These are phyloP conservation scores for Halesus radiatus DNA, from an alignment of 1,140 invertebrate species.

Conservation along the genomic window DNA sequence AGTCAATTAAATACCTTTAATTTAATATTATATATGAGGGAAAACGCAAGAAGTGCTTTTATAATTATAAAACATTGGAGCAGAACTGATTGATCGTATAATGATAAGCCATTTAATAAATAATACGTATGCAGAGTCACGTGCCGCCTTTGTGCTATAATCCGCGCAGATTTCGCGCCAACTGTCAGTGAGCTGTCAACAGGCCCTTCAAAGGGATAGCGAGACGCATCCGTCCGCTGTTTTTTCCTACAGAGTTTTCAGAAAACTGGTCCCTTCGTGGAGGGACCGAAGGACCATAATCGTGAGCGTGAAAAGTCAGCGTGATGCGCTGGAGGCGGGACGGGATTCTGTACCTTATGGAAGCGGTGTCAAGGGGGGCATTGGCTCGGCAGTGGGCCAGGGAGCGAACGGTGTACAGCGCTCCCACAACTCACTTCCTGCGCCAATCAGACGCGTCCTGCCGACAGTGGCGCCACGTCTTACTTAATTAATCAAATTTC, in stretches of 20 bases:
- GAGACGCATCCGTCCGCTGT: background rate
- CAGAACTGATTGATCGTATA: background rate
- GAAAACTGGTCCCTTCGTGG: background rate
- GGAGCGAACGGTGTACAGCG: conserved; percentile 17
- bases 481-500: background rate
- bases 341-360: conserved; percentile 20
- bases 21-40: too few species aligned
- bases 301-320: background rate
- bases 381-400: background rate
- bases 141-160: background rate
- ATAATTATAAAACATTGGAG: too few species aligned
- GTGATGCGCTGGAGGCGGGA: background rate
- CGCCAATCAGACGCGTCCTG: conserved; percentile 62
- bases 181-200: background rate
- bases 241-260: background rate
- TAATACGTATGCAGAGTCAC: background rate
- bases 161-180: conserved; percentile 10
- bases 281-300: background rate
- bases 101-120: background rate
- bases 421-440: conserved; percentile 60
- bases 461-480: conserved; percentile 51
- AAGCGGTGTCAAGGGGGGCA: background rate
- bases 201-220: background rate
- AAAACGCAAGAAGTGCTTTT: too few species aligned
- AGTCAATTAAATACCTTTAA: too few species aligned